Conservation (phyloP, 2,113 vertebrate genomes). For the Mormyrus iriodes region DNA sequence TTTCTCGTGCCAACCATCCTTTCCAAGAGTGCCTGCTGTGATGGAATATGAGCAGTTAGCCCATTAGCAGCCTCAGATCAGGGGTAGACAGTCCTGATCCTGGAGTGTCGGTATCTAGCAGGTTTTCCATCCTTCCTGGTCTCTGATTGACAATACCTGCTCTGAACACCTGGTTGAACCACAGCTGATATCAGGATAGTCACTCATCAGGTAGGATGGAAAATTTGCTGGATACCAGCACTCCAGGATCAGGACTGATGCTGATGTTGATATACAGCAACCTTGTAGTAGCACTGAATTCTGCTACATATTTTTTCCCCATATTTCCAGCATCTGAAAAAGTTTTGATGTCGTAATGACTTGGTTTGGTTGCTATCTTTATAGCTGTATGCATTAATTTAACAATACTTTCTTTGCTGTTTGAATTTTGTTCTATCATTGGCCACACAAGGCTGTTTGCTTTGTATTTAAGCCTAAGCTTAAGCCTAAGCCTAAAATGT, state of each 20-base stretch:
- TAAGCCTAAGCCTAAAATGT: too few relatives aligned
- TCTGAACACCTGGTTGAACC: too few relatives aligned
- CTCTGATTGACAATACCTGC: too few relatives aligned
- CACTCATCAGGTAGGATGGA: background rate
- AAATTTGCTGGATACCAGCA: background rate
- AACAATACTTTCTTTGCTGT: background rate
- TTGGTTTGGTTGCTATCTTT: background rate
- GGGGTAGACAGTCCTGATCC: background rate
- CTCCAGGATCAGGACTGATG: background rate
- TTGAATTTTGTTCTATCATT: background rate
- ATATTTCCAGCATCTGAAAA: background rate
- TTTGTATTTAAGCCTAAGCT: background rate
- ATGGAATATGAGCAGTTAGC: background rate
- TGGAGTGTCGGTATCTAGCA: background rate
- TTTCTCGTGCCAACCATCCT: background rate
- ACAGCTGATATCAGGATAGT: background rate
- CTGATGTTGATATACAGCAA: too few relatives aligned
- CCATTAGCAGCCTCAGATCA: background rate
- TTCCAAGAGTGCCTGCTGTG: background rate
- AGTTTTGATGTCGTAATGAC: background rate
- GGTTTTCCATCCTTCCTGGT: background rate
- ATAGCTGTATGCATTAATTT: background rate
- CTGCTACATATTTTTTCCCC: background rate
- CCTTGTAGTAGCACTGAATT: background rate
- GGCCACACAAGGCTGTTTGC: background rate